Base-by-base conservation (phyloP, 1,140 invertebrate genomes). In the Diabrotica undecimpunctata region DNA sequence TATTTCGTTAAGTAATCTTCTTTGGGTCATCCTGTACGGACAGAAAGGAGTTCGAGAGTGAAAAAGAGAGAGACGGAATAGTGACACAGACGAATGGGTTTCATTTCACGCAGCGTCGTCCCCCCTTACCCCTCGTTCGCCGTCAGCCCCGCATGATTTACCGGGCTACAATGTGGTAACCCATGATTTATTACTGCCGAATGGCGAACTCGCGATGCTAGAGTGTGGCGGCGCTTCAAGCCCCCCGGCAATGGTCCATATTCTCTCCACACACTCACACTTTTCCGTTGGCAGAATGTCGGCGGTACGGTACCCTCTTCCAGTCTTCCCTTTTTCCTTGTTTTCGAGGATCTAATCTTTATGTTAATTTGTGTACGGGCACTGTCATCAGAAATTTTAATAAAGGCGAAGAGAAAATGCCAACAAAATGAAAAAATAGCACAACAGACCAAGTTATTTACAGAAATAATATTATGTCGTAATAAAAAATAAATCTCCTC, bases 161-260 rank as follows among this genome's bases (percentile, higher is more conserved):
- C 82, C 83, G 82, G 83, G 83, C 83, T 85, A 85, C 83, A 85
- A 85, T 85, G 83, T 85, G 83, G 83, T 85, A 85, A 85, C 83
- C 83, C 83, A 84, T 85, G 83, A 85, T 85, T 85, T 85, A 85
- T 84, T 71, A 76, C 66, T 71, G 76, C 75, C 77, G 76, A 78
- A 78, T 78, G 76, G 76, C 77, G 75, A 75, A 73, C 76, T 75
- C 75, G 75, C 74, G 75, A 75, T 72, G 65, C n/a, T 10, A n/a
- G n/a, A n/a, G 8, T 8, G 41, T 46, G 41, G 41, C 41, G 41
- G 41, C 41, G 41, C 41, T 46, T 46, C 41, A 46, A 46, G n/a
- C 41, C n/a, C 41, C 41, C 41, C 41, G 41, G 41, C 41, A 46
- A 46, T 46, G 41, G 41, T 46, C 41, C 41, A 46, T 46, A 46